Base-by-base conservation (phyloP, 2,113 vertebrate genomes). In the Oxyura jamaicensis region DNA sequence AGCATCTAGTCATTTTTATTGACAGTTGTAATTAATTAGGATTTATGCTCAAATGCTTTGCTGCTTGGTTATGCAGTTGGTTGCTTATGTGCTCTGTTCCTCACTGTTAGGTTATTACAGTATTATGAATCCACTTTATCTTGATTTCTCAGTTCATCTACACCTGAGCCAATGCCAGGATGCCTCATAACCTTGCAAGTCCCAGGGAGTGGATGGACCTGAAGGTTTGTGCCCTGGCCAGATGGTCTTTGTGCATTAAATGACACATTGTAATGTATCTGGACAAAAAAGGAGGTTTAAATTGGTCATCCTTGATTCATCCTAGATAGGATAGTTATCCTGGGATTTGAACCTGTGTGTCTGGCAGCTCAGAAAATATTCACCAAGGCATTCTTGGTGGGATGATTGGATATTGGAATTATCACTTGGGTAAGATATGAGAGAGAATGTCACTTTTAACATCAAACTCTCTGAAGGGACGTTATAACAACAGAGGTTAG, bases 261-360 rank as follows among this genome's bases (percentile, higher is more conserved):
- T 8, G 29, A 8, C 6, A 0, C 66, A 41, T 46, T 6, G 6
- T 48, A 50, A 72, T 1, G 0, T 79, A 22, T 33, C n/a, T 63
- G 56, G 33, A 26, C 48, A 72, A 21, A 50, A 73, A 65, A 35
- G 13, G 71, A 19, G 16, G 11, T 35, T 35, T 86, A 58, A 67
- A 41, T 2, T 80, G 23, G 19, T 53, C 58, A n/a, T 76, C 25
- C n/a, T 58, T 59, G 15, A 63, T 87, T 78, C 33, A n/a, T 67
- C n/a, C 17, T 78, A 56, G 41, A 13, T 33, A 11, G 21, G 39
- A 46, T 33, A 11, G 21, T 74, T 81, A 35, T 33, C 11, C 11
- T 42, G 8, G 65, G 4, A 23, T 69, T 84, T 66, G 26, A 42
- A 66, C 11, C 35, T 42, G 13, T 17, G 10, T 69, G 21, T 50